Evolutionary conservation across 92 coral and sea anemone genomes (phyloP).

Genomic region (Galaxea fascicularis): DNA sequence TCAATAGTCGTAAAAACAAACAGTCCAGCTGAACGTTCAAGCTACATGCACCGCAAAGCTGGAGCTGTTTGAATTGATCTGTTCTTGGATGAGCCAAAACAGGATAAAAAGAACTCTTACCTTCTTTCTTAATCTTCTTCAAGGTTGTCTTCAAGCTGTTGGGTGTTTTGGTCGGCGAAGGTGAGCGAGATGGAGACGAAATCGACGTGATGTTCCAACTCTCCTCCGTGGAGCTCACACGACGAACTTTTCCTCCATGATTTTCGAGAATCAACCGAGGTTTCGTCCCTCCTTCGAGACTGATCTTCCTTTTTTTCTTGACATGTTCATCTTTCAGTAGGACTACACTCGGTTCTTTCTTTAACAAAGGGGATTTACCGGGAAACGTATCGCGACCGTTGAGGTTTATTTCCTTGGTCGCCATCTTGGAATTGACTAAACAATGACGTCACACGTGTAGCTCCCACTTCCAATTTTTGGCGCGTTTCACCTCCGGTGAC

Average conservation of each 20-base stretch:
- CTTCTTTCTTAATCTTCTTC: conserved; percentile 94
- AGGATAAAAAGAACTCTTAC: conserved; percentile 44
- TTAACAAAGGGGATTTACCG: conserved; percentile 64
- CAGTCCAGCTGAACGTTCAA: neutral
- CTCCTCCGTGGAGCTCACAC: conserved; percentile 72
- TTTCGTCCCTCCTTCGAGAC: conserved; percentile 50
- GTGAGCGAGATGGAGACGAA: conserved; percentile 79
- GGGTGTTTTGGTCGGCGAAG: conserved; percentile 81
- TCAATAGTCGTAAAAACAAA: conserved; percentile 8
- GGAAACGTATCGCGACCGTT: conserved; percentile 70
- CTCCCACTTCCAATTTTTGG: conserved; percentile 14
- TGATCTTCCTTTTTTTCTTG: conserved; percentile 83
- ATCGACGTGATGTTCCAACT: conserved; percentile 93
- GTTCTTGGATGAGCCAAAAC: neutral
- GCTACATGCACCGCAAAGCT: neutral
- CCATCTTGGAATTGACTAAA: conserved; percentile 74
- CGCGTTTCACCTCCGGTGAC: conserved; percentile 8
- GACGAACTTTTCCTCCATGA: conserved; percentile 52
- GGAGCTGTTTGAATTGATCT: neutral
- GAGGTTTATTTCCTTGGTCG: conserved; percentile 69
- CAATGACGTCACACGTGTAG: conserved; percentile 34
- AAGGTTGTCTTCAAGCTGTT: conserved; percentile 88
- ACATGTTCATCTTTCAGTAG: conserved; percentile 72
- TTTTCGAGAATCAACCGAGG: conserved; percentile 1
- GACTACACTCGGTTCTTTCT: conserved; percentile 56